phyloP scores from a whole-genome alignment of 2,797 vertebrate species.

The Gallinago solitaria region DNA sequence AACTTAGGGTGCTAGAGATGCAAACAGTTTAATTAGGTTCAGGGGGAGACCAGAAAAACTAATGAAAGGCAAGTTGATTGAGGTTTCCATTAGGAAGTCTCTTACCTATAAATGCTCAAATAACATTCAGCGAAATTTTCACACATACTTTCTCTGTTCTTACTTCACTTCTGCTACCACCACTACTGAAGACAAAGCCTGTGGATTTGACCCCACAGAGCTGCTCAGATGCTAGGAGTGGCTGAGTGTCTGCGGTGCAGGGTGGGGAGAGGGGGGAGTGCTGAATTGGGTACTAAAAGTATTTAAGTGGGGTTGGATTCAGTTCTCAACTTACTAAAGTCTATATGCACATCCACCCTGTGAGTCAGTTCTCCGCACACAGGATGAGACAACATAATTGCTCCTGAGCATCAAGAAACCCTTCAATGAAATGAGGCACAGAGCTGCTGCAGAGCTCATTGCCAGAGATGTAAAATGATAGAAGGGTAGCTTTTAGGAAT shows the following conservation, averaged over 20 bases:
- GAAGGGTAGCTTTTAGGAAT: background rate
- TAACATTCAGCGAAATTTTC: background rate
- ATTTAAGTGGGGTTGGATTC: background rate
- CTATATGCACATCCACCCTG: background rate
- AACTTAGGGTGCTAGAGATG: background rate
- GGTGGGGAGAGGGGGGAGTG: rapidly evolving
- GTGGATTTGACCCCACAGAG: background rate
- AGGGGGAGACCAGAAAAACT: background rate
- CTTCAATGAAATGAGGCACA: background rate
- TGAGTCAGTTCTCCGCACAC: background rate
- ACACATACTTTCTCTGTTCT: background rate
- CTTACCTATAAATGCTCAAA: background rate
- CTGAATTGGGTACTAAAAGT: background rate
- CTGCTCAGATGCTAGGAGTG: background rate
- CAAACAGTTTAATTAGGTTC: background rate
- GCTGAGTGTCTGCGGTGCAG: background rate
- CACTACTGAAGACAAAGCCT: background rate
- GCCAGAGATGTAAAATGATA: background rate
- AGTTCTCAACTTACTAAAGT: background rate
- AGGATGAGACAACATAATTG: background rate
- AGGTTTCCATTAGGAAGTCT: background rate
- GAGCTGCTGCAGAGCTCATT: background rate
- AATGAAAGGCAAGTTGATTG: background rate
- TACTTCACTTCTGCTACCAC: background rate
- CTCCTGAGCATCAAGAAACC: background rate